Evolutionary conservation across 2,113 vertebrate species (phyloP), one percentile per base, ranked within the genome.

Genomic region (Merops nubicus): DNA sequence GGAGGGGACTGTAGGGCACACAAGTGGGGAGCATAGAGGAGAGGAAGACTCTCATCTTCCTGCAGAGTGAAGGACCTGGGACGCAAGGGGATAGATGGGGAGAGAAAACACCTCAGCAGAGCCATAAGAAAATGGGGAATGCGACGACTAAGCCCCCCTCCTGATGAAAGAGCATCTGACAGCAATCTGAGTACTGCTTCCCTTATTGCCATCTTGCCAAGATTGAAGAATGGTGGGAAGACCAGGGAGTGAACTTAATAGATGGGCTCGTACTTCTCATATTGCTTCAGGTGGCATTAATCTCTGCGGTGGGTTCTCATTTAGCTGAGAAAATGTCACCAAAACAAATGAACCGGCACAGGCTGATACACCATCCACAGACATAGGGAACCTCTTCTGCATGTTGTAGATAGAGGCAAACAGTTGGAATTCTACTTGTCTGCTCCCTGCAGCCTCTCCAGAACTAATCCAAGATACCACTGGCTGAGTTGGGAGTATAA

Each of bases 251-350:
- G 91, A 93, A 34, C 51, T 86, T 93, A 93, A 96, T 89, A 96
- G 93, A 97, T 88, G 86, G 89, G 50, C 78, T 25, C 81, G 69
- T 17, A 47, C 47, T 48, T 81, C 83, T 89, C 8, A 2, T 47
- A 81, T 67, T 74, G 83, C 93, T 89, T 77, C 73, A 81, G 91
- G 93, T 86, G 70, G 86, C 80, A 91, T 96, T 96, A 89, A 93
- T 92, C 95, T 92, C 94, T 79, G 86, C 0, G 0, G 76, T 60
- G 80, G 60, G 59, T 12, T 96, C 93, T 96, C 94, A 92, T 95
- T 91, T 89, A 92, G 89, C 81, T 63, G 80, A 84, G 89, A 70
- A 97, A 86, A 91, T 63, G 93, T 95, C 89, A 96, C 73, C 56
- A 57, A 60, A 95, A 92, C 89, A 93, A 96, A 81, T 51, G 76